These are phyloP conservation scores for Lordiphosa fenestrarum DNA, from an alignment of 2,888 invertebrate species.

Conservation along the genomic window DNA sequence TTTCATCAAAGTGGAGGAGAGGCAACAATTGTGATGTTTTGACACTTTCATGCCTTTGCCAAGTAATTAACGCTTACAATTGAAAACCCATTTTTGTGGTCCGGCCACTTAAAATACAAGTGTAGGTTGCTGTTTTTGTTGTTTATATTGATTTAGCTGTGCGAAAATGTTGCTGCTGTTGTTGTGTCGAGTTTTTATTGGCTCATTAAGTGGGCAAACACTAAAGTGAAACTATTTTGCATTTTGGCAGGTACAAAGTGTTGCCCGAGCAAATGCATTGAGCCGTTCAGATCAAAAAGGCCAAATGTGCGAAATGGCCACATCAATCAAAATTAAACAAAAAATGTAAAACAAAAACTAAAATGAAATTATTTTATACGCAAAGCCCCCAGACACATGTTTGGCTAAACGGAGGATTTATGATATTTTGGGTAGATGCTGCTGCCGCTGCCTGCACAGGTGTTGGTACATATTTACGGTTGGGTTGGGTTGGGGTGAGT, in stretches of 20 bases:
- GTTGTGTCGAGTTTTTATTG: conserved; percentile 42
- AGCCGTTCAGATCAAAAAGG: too few relatives aligned
- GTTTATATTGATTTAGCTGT: conserved; percentile 63
- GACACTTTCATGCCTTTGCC: conserved; percentile 21
- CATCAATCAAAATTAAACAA: too few relatives aligned
- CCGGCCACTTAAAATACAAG: conserved; percentile 6
- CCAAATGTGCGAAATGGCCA: too few relatives aligned
- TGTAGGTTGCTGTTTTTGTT: not conserved
- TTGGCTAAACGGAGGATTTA: too few relatives aligned
- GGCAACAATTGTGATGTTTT: conserved; percentile 8
- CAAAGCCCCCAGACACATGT: too few relatives aligned
- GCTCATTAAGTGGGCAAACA: conserved; percentile 68
- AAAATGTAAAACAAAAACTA: too few relatives aligned
- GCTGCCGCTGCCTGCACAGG: too few relatives aligned
- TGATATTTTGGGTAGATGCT: too few relatives aligned
- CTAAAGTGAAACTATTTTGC: conserved; percentile 16
- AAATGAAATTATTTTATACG: too few relatives aligned
- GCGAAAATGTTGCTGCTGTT: conserved; percentile 11
- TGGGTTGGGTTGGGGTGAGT: too few relatives aligned
- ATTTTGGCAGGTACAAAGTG: conserved; percentile 24
- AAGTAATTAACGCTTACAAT: conserved; percentile 33
- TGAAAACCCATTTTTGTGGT: conserved; percentile 25
- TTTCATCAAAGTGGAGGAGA: conserved; percentile 8
- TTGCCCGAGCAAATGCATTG: too few relatives aligned
- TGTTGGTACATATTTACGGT: too few relatives aligned